Percentiles rank a stretch among this genome's conserved stretches.
These are phyloP conservation scores for Noturus placidus DNA, from an alignment of 2,113 vertebrate genomes.

Conservation along the genomic window DNA sequence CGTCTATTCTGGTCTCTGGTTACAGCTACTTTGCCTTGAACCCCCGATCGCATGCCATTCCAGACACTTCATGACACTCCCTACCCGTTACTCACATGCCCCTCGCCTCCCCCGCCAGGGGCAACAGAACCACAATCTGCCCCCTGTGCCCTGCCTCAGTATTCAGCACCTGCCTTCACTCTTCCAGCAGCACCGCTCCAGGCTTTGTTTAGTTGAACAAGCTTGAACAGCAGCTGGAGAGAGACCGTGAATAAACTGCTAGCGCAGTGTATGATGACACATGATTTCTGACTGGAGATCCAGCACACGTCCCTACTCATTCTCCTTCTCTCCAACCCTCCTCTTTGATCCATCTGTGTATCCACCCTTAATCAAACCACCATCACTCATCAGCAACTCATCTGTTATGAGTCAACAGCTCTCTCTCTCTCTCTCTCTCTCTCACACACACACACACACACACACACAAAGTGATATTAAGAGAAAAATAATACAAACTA, in stretches of 20 bases:
- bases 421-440: neutral
- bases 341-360: constrained; percentile 55
- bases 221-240: constrained; percentile 64
- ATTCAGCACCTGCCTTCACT: constrained; percentile 59
- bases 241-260: constrained; percentile 37
- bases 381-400: constrained; percentile 46
- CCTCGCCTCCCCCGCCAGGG: constrained; percentile 57
- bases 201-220: constrained; percentile 71
- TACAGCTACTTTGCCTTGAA: constrained; percentile 77
- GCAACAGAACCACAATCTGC: constrained; percentile 51
- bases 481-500: neutral
- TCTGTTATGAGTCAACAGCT: constrained; percentile 60
- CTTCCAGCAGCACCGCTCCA: constrained; percentile 61
- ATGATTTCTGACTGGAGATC: constrained; percentile 57
- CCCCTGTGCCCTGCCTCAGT: constrained; percentile 40
- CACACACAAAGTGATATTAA: neutral
- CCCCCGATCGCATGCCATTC: constrained; percentile 74
- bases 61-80: constrained; percentile 64
- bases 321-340: neutral
- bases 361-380: constrained; percentile 58
- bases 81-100: constrained; percentile 64
- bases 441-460: neutral
- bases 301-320: constrained; percentile 11
- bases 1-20: constrained; percentile 79
- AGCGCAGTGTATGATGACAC: constrained; percentile 67